Evolutionary conservation across 1,140 invertebrate genomes (phyloP).

Genomic region (Bombus huntii): DNA sequence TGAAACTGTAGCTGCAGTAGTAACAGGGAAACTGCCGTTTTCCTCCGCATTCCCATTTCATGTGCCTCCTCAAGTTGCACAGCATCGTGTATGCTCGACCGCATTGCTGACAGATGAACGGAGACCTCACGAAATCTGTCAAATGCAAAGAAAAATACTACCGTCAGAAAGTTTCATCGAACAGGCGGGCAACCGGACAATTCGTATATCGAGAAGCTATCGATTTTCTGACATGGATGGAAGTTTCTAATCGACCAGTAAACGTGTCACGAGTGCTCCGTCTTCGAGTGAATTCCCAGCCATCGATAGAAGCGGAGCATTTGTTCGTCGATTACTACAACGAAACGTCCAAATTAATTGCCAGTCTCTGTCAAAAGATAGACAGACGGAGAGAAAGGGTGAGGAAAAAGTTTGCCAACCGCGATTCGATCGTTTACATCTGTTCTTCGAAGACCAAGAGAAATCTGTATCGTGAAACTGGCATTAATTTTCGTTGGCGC

Average conservation of each 20-base stretch:
- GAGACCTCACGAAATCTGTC: slow-evolving; percentile 46
- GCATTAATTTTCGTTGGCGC: not conserved
- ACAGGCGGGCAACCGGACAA: not conserved
- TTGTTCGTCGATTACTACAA: no score
- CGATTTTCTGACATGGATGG: not conserved
- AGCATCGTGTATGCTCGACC: slow-evolving; percentile 72
- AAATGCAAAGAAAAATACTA: slow-evolving; percentile 48
- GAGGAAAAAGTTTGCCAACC: not conserved
- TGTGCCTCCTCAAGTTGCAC: slow-evolving; percentile 76
- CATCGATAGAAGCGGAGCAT: not conserved
- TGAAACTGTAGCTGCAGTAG: slow-evolving; percentile 76
- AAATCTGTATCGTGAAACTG: not conserved
- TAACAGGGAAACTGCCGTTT: slow-evolving; percentile 74
- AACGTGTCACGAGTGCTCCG: slow-evolving; percentile 11
- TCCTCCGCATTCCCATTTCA: slow-evolving; percentile 79
- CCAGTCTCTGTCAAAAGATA: not conserved
- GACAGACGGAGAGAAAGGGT: no score
- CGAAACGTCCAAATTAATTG: not conserved
- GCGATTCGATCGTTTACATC: not conserved
- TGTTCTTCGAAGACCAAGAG: not conserved
- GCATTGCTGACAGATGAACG: slow-evolving; percentile 71
- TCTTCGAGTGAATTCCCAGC: not conserved
- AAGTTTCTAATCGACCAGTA: not conserved
- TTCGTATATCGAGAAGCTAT: not conserved
- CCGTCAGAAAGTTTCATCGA: not conserved